phyloP scores from a whole-genome alignment of 2,888 invertebrate species.

The Philaethria dido region DNA sequence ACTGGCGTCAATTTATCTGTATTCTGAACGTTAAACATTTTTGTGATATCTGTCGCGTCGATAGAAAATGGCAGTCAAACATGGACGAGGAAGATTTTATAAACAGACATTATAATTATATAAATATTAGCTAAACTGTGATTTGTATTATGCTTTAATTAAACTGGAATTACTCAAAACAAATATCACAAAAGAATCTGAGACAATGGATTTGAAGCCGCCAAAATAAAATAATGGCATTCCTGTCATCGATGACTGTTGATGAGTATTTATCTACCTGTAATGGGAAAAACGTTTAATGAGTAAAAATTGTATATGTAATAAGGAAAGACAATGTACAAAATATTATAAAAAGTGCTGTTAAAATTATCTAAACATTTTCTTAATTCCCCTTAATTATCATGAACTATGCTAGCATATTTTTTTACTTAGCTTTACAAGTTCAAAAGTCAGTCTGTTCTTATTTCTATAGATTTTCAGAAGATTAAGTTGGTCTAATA shows the following conservation, averaged over 20 bases:
- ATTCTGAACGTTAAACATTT: constrained; percentile 10
- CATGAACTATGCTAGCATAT: no score
- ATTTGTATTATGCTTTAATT: constrained; percentile 19
- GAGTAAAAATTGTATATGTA: constrained; percentile 36
- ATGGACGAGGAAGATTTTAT: constrained; percentile 18
- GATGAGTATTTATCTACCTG: constrained; percentile 64
- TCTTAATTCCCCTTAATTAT: no score
- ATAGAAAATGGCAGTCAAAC: constrained; percentile 36
- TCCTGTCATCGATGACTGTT: constrained; percentile 45
- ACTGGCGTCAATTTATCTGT: constrained; percentile 20
- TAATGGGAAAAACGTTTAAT: no score
- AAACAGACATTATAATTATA: neutral
- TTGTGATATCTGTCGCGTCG: constrained; percentile 33
- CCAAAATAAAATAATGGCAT: constrained; percentile 59
- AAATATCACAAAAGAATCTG: constrained; percentile 45
- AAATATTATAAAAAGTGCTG: no score
- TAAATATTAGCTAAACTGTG: constrained; percentile 4
- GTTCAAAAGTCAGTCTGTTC: no score
- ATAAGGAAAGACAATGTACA: neutral
- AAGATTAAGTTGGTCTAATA: no score
- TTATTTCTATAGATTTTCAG: no score
- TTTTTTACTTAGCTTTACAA: no score
- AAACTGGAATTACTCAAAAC: constrained; percentile 21
- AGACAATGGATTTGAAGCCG: constrained; percentile 53
- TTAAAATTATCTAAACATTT: no score